phyloP scores from a whole-genome alignment of 2,888 invertebrate species.

The Tridacna crocea region DNA sequence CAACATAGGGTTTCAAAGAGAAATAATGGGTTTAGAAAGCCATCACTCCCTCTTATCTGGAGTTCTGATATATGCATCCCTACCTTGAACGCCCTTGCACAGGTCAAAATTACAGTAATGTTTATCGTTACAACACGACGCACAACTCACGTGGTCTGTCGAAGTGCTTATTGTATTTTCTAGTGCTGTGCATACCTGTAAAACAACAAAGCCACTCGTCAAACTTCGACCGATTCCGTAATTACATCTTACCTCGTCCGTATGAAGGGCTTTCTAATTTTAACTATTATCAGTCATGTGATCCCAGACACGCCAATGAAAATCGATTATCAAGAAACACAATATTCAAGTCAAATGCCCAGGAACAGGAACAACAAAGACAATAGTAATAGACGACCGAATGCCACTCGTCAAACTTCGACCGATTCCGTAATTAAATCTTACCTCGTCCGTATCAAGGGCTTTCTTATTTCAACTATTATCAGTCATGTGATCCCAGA shows the following conservation, averaged over 20 bases:
- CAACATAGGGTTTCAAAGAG: too few species aligned
- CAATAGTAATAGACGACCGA: too few species aligned
- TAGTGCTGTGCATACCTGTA: neutral
- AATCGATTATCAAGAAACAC: too few species aligned
- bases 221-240: neutral
- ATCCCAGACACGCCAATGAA: too few species aligned
- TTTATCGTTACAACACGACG: conserved; percentile 3
- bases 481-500: neutral
- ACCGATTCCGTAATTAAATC: neutral
- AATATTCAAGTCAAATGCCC: too few species aligned
- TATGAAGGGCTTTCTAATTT: neutral
- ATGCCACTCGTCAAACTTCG: neutral
- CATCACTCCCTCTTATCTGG: too few species aligned
- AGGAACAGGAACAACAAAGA: neutral
- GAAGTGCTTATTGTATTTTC: neutral
- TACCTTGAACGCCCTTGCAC: neutral
- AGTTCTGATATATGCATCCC: too few species aligned
- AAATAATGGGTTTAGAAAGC: too few species aligned
- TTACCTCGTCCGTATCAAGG: neutral
- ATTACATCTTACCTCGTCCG: neutral
- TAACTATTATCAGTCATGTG: neutral
- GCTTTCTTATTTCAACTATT: neutral
- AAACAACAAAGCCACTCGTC: neutral
- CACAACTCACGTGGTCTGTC: conserved; percentile 15
- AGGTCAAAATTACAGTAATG: conserved; percentile 22